Conservation (phyloP, 2,797 vertebrate genomes). For the Poecilia velifera region DNA sequence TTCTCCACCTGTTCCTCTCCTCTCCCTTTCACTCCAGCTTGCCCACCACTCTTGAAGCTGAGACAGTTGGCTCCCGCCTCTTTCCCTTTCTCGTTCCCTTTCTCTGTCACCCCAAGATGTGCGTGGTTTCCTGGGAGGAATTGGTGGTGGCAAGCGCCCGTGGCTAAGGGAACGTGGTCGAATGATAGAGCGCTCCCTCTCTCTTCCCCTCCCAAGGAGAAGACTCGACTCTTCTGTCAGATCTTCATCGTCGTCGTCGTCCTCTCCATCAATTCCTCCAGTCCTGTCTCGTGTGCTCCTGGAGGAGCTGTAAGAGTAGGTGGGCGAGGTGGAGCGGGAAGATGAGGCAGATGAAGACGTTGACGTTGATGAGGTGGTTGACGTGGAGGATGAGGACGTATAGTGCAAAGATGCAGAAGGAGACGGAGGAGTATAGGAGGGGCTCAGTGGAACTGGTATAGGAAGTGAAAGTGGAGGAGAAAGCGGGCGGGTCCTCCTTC, state of each 20-base stretch:
- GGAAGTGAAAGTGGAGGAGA: conserved; percentile 84
- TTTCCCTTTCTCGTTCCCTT: conserved; percentile 82
- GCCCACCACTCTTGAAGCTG: conserved; percentile 87
- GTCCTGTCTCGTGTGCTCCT: conserved; percentile 81
- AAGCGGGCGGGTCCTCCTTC: conserved; percentile 79
- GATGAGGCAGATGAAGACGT: conserved; percentile 79
- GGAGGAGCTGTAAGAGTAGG: conserved; percentile 82
- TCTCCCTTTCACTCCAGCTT: conserved; percentile 82
- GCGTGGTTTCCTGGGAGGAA: conserved; percentile 84
- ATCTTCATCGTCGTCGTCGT: conserved; percentile 83
- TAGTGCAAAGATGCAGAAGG: conserved; percentile 83
- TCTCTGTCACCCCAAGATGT: conserved; percentile 87
- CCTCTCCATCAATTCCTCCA: conserved; percentile 79
- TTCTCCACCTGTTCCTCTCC: conserved; percentile 72
- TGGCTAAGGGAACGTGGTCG: conserved; percentile 82
- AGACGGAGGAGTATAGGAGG: conserved; percentile 82
- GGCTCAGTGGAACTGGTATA: conserved; percentile 81
- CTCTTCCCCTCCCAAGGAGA: conserved; percentile 80
- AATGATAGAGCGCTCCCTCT: conserved; percentile 79
- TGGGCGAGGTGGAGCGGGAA: conserved; percentile 82
- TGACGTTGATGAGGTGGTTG: conserved; percentile 80
- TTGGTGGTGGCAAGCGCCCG: conserved; percentile 81
- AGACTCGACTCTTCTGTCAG: conserved; percentile 86
- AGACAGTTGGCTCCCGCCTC: conserved; percentile 82
- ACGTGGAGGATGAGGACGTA: conserved; percentile 79